Evolutionary conservation across 2,797 vertebrate genomes (phyloP).

Genomic region (Manis crassicaudata): DNA sequence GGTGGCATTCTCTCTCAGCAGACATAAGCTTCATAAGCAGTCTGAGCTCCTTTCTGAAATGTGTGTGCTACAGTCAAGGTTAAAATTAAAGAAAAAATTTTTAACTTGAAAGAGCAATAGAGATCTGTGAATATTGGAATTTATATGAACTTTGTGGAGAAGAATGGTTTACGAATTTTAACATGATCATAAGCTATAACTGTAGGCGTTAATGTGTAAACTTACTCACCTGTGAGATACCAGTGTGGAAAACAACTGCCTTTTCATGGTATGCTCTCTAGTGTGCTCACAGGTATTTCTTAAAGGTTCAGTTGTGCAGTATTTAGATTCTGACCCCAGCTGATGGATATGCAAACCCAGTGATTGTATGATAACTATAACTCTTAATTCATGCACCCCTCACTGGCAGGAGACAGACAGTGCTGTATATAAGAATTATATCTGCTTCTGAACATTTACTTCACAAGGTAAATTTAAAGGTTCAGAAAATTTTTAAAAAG

Average conservation of each 20-base stretch:
- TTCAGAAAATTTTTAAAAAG: constrained; percentile 22
- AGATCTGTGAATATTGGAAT: background rate
- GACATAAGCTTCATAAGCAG: background rate
- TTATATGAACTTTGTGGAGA: constrained; percentile 1
- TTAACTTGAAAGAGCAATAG: background rate
- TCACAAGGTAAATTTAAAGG: background rate
- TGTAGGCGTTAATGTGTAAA: background rate
- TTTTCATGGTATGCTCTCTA: background rate
- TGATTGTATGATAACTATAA: background rate
- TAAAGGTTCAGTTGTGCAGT: background rate
- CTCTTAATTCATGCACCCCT: background rate
- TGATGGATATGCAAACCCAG: background rate
- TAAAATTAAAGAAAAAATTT: background rate
- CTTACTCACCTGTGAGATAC: background rate
- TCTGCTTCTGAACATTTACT: background rate
- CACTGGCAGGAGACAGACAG: background rate
- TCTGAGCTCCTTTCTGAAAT: background rate
- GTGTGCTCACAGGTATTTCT: background rate
- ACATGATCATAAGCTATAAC: background rate
- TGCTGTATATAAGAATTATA: background rate
- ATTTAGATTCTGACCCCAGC: background rate
- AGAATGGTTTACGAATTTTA: constrained; percentile 35
- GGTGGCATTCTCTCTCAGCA: background rate
- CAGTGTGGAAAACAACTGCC: background rate
- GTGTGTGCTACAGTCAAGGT: background rate